These are phyloP conservation scores for Pangasius macronema DNA, from an alignment of 2,797 vertebrate species.

Conservation along the genomic window DNA sequence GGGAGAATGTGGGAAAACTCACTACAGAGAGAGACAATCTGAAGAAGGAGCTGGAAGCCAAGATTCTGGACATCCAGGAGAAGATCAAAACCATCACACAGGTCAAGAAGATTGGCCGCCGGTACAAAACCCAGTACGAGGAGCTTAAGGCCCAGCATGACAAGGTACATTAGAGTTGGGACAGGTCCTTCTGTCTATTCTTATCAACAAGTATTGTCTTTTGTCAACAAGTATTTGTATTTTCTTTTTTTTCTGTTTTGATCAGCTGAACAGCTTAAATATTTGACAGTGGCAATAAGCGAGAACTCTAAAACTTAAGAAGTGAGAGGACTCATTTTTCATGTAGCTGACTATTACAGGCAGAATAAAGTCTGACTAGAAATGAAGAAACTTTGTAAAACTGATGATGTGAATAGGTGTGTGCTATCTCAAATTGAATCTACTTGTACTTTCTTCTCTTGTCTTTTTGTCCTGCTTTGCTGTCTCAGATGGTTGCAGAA, in stretches of 20 bases:
- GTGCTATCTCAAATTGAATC: not conserved
- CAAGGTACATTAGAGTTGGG: slow-evolving; percentile 77
- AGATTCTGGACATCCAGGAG: slow-evolving; percentile 85
- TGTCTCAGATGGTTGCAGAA: slow-evolving; percentile 76
- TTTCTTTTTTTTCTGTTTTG: not conserved
- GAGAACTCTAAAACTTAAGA: not conserved
- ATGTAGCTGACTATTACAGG: not conserved
- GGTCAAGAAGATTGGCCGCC: slow-evolving; percentile 96
- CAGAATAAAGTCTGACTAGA: not conserved
- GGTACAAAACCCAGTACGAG: slow-evolving; percentile 96
- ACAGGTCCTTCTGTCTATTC: not conserved
- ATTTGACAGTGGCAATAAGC: not conserved
- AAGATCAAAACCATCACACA: slow-evolving; percentile 91
- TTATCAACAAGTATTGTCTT: not conserved
- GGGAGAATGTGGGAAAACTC: slow-evolving; percentile 81
- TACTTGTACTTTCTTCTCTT: not conserved
- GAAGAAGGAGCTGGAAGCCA: slow-evolving; percentile 82
- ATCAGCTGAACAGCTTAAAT: not conserved
- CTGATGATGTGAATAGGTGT: not conserved
- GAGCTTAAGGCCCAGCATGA: slow-evolving; percentile 92
- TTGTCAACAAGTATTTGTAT: too few species aligned
- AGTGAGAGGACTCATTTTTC: not conserved
- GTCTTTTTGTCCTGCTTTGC: not conserved
- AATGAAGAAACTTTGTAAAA: not conserved
- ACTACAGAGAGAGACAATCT: slow-evolving; percentile 81